Percentiles rank a stretch among this genome's conserved stretches.
These are phyloP conservation scores for Nematostella vectensis DNA, from an alignment of 92 coral and sea anemone species.

Conservation along the genomic window DNA sequence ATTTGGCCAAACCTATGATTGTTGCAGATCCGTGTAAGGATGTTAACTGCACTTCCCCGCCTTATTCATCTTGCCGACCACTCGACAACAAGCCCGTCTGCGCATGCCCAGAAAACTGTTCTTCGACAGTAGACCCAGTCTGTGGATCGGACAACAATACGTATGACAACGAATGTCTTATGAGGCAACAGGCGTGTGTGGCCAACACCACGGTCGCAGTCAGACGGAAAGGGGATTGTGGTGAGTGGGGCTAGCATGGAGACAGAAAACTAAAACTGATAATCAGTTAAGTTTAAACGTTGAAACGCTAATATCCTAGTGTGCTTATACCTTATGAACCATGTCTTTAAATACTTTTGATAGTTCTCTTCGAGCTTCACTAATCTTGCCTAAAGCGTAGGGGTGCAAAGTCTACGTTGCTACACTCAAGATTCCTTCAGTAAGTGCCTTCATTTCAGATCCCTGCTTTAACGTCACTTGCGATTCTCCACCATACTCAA, in stretches of 20 bases:
- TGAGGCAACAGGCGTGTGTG: constrained; percentile 10
- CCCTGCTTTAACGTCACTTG: constrained; percentile 11
- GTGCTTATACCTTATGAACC: no score
- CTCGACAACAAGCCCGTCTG: constrained; percentile 10
- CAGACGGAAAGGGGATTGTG: constrained; percentile 8
- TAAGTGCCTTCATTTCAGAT: no score
- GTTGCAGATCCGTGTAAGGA: background rate
- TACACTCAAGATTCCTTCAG: no score
- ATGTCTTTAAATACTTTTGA: no score
- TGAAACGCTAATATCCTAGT: no score
- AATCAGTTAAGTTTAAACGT: no score
- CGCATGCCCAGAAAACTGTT: constrained; percentile 9
- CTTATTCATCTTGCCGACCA: constrained; percentile 12
- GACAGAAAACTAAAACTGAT: background rate
- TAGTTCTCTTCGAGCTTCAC: no score
- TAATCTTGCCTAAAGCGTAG: no score
- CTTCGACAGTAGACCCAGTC: background rate
- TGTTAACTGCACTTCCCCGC: background rate
- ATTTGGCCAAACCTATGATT: no score
- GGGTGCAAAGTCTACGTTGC: no score
- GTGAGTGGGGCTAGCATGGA: background rate
- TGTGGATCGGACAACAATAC: constrained; percentile 15
- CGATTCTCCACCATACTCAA: background rate
- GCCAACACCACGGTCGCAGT: constrained; percentile 8
- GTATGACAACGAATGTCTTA: constrained; percentile 10